Conservation (phyloP, 2,113 vertebrate genomes). For the Corythaeola cristata region DNA sequence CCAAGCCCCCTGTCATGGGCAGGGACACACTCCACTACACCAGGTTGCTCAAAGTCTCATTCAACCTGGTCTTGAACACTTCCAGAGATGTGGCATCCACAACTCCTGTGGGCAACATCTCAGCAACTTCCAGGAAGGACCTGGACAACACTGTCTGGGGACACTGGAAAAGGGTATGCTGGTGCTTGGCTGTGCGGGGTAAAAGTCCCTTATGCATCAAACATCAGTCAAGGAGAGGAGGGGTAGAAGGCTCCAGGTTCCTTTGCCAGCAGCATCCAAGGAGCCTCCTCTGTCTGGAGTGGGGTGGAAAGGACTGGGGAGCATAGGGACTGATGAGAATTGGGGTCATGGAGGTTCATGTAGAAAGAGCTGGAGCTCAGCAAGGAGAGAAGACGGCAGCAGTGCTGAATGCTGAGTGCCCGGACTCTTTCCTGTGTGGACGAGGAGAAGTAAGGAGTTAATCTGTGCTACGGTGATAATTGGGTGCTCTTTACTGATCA, state of each 20-base stretch:
- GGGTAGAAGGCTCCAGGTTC: neutral
- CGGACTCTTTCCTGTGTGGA: neutral
- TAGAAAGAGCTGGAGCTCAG: neutral
- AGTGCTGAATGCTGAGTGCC: neutral
- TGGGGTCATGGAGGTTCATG: neutral
- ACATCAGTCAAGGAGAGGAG: neutral
- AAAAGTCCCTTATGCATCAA: neutral
- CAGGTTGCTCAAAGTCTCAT: too few relatives aligned
- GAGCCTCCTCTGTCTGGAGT: neutral
- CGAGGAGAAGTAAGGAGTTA: neutral
- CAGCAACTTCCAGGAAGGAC: neutral
- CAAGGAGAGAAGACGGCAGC: neutral
- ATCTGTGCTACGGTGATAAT: neutral
- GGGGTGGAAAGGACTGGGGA: neutral
- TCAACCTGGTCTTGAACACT: too few relatives aligned
- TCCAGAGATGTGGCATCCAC: too few relatives aligned
- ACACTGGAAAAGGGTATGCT: neutral
- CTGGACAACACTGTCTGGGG: neutral
- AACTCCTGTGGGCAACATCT: neutral
- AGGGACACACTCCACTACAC: too few relatives aligned
- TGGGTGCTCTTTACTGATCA: neutral
- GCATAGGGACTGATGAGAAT: neutral
- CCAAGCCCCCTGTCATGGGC: too few relatives aligned
- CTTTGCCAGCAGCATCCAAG: neutral
- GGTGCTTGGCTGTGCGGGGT: neutral